Percentiles rank a stretch among this genome's conserved stretches.
These are phyloP conservation scores for Aphidius colemani DNA, from an alignment of 2,888 invertebrate genomes.

Conservation along the genomic window DNA sequence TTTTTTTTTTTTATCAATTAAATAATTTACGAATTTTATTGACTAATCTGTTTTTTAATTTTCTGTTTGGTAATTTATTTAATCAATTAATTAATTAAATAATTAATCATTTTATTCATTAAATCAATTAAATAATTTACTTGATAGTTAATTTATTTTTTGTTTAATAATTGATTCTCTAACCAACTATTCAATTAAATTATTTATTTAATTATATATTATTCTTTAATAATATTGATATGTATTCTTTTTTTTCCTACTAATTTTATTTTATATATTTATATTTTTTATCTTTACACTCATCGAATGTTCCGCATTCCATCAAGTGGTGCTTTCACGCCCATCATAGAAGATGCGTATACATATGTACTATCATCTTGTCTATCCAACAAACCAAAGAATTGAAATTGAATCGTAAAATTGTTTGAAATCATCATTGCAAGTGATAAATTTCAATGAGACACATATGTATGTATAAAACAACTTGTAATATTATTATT, in stretches of 20 bases:
- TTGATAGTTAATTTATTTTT: no score
- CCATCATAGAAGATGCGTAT: slow-evolving; percentile 18
- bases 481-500: neutral
- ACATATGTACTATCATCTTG: slow-evolving; percentile 2
- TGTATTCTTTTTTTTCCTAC: slow-evolving; percentile 15
- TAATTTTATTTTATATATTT: slow-evolving; percentile 12
- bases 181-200: no score
- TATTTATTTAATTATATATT: slow-evolving; percentile 9
- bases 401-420: slow-evolving; percentile 24
- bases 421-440: slow-evolving; percentile 6
- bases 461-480: neutral
- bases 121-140: no score
- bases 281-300: slow-evolving; percentile 23
- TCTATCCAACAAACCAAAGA: neutral
- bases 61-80: no score
- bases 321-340: slow-evolving; percentile 28
- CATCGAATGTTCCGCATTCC: slow-evolving; percentile 29
- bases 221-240: slow-evolving; percentile 18
- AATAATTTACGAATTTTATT: no score
- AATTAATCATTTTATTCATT: no score
- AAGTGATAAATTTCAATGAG: slow-evolving; percentile 16
- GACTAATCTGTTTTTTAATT: no score
- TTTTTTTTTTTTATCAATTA: no score
- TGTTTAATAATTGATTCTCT: no score
- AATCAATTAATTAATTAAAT: no score